These are phyloP conservation scores for Lydus trimaculatus DNA, from an alignment of 2,888 invertebrate species.

Conservation along the genomic window DNA sequence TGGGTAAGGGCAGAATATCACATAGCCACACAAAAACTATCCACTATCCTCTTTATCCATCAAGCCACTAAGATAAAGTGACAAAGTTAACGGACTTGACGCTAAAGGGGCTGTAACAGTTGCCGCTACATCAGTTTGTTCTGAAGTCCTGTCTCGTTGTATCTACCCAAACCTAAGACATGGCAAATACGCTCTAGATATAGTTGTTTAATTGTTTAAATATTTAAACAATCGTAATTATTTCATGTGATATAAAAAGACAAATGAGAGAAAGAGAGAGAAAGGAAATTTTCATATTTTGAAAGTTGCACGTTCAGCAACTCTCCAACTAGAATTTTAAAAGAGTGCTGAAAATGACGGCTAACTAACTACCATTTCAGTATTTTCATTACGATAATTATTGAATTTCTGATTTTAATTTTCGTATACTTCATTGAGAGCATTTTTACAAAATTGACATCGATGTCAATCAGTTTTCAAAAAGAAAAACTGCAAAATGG, in stretches of 20 bases:
- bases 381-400: neutral
- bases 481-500: too few species aligned
- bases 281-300: neutral
- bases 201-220: neutral
- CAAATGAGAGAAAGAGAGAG: neutral
- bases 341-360: slow-evolving; percentile 2
- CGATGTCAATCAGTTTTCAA: neutral
- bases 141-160: neutral
- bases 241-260: neutral
- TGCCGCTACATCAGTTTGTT: neutral
- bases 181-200: neutral
- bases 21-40: neutral
- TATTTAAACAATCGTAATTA: neutral
- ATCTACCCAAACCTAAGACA: neutral
- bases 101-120: neutral
- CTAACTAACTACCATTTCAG: neutral
- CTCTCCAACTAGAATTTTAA: neutral
- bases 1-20: neutral
- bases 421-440: neutral
- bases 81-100: slow-evolving; percentile 1
- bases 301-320: neutral
- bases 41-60: neutral
- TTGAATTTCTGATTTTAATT: neutral
- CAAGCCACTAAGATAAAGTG: neutral
- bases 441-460: neutral